These are phyloP conservation scores for Chascanopsetta lugubris DNA, from an alignment of 2,113 vertebrate genomes.

Conservation along the genomic window DNA sequence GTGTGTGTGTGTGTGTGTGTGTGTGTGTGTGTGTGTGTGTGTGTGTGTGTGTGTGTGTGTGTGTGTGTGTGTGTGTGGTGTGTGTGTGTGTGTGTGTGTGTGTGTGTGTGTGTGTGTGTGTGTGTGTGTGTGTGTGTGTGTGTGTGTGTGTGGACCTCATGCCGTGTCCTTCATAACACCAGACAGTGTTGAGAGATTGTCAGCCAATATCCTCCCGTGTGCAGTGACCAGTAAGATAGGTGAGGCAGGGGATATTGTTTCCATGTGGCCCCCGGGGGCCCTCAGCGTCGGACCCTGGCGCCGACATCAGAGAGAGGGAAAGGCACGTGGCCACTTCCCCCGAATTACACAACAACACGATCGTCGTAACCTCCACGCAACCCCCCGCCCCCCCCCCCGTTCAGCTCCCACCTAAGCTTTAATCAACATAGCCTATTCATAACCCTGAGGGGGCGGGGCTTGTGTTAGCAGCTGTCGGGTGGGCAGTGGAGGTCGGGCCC, in stretches of 20 bases:
- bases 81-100: too few relatives aligned
- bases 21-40: neutral
- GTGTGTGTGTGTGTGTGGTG: too few relatives aligned
- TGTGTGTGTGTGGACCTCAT: constrained; percentile 22
- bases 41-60: neutral
- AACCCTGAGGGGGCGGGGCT: constrained; percentile 25
- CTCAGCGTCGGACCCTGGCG: constrained; percentile 45
- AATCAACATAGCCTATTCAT: constrained; percentile 50
- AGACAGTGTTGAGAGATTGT: constrained; percentile 53
- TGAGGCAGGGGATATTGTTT: constrained; percentile 68
- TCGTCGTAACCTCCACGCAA: constrained; percentile 63
- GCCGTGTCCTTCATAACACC: constrained; percentile 51
- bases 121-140: neutral
- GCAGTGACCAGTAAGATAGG: constrained; percentile 50
- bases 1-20: too few relatives aligned
- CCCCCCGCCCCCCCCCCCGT: constrained; percentile 48
- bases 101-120: constrained; percentile 16
- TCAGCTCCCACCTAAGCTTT: constrained; percentile 64
- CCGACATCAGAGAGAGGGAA: constrained; percentile 59
- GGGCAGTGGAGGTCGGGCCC: constrained; percentile 42
- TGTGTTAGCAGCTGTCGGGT: constrained; percentile 39
- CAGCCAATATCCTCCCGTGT: constrained; percentile 68
- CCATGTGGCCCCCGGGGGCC: constrained; percentile 52
- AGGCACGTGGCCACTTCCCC: constrained; percentile 54
- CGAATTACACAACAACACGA: constrained; percentile 62